Evolutionary conservation across 2,797 vertebrate species (phyloP), one percentile per base, ranked within the genome.

Genomic region (Urosaurus nigricauda): DNA sequence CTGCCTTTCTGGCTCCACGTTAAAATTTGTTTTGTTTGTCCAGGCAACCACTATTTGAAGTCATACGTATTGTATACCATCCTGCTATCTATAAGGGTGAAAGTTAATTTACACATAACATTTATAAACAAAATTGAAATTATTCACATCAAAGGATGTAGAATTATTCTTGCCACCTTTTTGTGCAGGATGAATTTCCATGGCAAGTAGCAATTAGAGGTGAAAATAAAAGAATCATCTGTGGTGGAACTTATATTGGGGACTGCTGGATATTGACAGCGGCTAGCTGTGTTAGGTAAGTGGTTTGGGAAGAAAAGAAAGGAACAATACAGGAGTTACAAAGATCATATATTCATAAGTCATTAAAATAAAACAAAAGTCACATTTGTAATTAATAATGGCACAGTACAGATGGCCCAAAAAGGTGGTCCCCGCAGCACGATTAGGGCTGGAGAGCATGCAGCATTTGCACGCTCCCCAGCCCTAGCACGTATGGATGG

Each of bases 211-310:
- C 98, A 29, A 96, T 99, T 82, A 97, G 93, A 93, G 97, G 98
- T 0, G 88, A 60, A 0, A 11, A 5, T 0, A 93, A 1, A 26
- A 93, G 84, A 35, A 87, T 98, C 13, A 95, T 96, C 94, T 99
- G 99, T 87, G 98, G 98, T 77, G 99, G 98, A 4, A 96, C 97
- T 65, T 99, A 98, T 83, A 98, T 99, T 4, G 98, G 98, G 56
- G 98, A 98, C 90, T 99, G 99, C 90, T 99, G 98, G 98, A 88
- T 99, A n/a, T 40, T 99, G 94, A 99, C 99, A 0, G 98, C 99
- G 12, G 99, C 98, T 83, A 98, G 99, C 90, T 99, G 99, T 70
- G 98, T 99, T 96, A 98, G 98, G 98, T 99, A 95, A 96, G 87
- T 56, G 35, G 19, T 14, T 47, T 82, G 6, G 79, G 37, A 6